Evolutionary conservation across 2,888 invertebrate genomes (phyloP).

Genomic region (Caradrina clavipalpis): DNA sequence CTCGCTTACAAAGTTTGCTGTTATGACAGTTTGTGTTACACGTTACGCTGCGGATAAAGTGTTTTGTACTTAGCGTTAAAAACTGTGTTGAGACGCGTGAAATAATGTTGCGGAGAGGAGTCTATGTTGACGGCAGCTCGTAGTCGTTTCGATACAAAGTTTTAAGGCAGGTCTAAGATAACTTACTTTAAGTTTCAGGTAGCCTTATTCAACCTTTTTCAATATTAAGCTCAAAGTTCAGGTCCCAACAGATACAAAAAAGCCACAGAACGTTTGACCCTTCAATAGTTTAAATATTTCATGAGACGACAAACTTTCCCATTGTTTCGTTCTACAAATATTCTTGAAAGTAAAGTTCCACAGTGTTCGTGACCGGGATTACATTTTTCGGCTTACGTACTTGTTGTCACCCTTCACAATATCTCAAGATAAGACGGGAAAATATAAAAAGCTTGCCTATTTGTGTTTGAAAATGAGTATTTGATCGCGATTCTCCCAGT

Average conservation of each 20-base stretch:
- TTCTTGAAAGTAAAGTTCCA: constrained; percentile 68
- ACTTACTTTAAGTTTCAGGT: constrained; percentile 15
- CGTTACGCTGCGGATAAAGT: constrained; percentile 48
- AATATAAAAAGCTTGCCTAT: constrained; percentile 45
- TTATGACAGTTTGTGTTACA: constrained; percentile 61
- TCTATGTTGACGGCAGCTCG: neutral
- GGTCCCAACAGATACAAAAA: constrained; percentile 48
- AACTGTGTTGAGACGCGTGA: constrained; percentile 28
- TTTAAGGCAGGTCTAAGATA: neutral
- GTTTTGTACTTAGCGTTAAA: constrained; percentile 50
- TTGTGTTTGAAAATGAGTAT: constrained; percentile 50
- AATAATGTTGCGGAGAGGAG: constrained; percentile 14
- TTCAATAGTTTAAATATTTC: constrained; percentile 62
- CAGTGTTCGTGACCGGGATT: constrained; percentile 80
- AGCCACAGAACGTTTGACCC: constrained; percentile 54
- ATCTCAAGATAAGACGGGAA: constrained; percentile 51
- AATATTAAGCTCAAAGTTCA: constrained; percentile 52
- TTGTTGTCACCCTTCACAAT: constrained; percentile 70
- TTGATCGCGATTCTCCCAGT: constrained; percentile 27
- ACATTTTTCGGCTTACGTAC: constrained; percentile 81
- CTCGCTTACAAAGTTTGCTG: constrained; percentile 59
- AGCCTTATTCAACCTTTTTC: constrained; percentile 32
- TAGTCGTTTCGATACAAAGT: neutral
- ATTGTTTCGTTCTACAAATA: constrained; percentile 69
- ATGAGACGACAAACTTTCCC: constrained; percentile 63